Evolutionary conservation across 2,888 invertebrate species (phyloP), one percentile per base, ranked within the genome.

Genomic region (Stegophylla sp.): DNA sequence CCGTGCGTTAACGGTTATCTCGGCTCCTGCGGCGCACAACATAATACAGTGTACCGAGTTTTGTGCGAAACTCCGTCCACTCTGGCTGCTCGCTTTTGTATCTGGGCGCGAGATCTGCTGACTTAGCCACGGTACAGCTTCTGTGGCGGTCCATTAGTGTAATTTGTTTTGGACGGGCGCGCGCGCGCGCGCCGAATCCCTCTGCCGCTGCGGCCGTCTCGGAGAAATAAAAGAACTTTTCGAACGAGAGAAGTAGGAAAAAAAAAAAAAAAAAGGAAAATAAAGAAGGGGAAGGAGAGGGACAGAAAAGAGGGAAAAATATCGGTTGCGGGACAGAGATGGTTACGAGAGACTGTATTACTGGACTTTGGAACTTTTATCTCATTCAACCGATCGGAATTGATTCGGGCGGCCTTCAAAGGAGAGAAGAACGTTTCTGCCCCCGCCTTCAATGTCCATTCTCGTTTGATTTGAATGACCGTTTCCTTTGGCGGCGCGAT

Each of bases 121-220:
- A 79, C 79, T 61, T 61, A 48, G 45, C 61, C 45, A 2, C 45
- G 3, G 64, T 34, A 34, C 34, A 23, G 41, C n/a, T n/a, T n/a
- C n/a, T n/a, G n/a, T n/a, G n/a, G n/a, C 48, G 7, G 79, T 79
- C 79, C 79, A 79, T 79, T 79, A 79, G 79, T 79, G 79, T 79
- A 79, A 79, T 79, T 79, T 79, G 79, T 79, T 71, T 79, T 71
- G 51, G 77, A 17, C 77, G 28, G 69, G 51, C 56, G 1, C 59
- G 3, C 7, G 34, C 61, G 51, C 56, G 1, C 59, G 3, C 7
- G 34, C 61, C n/a, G n/a, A n/a, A n/a, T n/a, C 71, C 20, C 23
- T 63, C 61, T 34, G 34, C 34, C 7, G 34, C 20, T n/a, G 51
- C 61, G 3, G 34, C 34, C 7, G 34, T 34, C 17, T 17, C 23